phyloP scores from a whole-genome alignment of 2,888 invertebrate species.

The Drosophila macrothrix region DNA sequence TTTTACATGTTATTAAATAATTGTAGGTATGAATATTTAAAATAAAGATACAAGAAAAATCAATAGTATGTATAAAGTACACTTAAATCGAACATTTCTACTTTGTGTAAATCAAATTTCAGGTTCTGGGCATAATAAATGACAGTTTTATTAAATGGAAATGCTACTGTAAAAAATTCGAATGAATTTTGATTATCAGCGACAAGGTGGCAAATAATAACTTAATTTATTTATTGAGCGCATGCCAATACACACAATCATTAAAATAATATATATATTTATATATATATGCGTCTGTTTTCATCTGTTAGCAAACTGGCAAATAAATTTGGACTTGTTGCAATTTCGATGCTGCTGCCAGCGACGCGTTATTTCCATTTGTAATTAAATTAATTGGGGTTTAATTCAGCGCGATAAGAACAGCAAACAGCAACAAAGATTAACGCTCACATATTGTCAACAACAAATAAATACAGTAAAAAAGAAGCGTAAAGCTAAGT shows the following conservation, averaged over 20 bases:
- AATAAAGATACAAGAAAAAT: not conserved
- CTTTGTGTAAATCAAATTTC: conserved; percentile 18
- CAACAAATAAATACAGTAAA: conserved; percentile 53
- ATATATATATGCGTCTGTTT: not conserved
- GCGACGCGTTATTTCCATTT: conserved; percentile 81
- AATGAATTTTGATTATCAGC: conserved; percentile 56
- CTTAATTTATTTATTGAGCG: conserved; percentile 75
- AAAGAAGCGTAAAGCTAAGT: conserved; percentile 26
- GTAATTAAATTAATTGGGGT: conserved; percentile 85
- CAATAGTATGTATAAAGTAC: not conserved
- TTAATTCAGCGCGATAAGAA: conserved; percentile 81
- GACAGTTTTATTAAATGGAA: conserved; percentile 18
- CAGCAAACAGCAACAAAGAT: conserved; percentile 20
- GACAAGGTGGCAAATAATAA: conserved; percentile 72
- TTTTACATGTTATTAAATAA: not conserved
- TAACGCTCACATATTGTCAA: conserved; percentile 64
- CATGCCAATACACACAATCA: conserved; percentile 34
- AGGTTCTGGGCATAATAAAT: conserved; percentile 7
- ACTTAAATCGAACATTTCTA: conserved; percentile 24
- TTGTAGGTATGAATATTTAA: not conserved
- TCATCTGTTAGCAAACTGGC: conserved; percentile 39
- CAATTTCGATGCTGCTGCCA: conserved; percentile 33
- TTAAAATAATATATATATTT: not conserved
- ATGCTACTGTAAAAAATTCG: conserved; percentile 7
- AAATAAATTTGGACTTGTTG: conserved; percentile 59